Base-by-base conservation (phyloP, 2,113 vertebrate genomes). In the Apodemus sylvaticus region DNA sequence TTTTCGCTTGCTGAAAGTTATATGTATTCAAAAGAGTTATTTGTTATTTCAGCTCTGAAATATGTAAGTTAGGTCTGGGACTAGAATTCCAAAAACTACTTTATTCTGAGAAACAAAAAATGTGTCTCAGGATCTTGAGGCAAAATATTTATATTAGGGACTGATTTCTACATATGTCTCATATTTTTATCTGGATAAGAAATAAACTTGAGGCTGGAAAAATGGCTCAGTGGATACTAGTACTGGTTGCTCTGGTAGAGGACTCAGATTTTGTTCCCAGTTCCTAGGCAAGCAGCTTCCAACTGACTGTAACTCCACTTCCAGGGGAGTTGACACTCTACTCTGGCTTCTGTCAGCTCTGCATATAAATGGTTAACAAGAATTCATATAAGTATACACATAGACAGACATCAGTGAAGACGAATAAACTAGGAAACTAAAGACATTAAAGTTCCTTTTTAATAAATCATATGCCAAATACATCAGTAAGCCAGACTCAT, bases 41-140 rank as follows among this genome's bases (percentile, higher is more conserved):
- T n/a, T 24, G 93, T 94, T 94, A 48, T 73, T 96, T 95, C 29
- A 81, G 86, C 39, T 96, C 39, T 86, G 53, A 92, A 62, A 48
- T 42, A 20, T 31, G 22, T 74, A 77, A 66, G 42, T 39, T 36
- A 88, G 62, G 20, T 48, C 7, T 60, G 34, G n/a, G 34, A 3
- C 39, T 64, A 5, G 22, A 36, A 53, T 81, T 91, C 51, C 29
- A 86, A 82, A 62, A 19, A 22, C 62, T 73, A 89, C 60, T 90
- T 93, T 64, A 94, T 71, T 66, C 48, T 70, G 14, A 90, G 73
- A 93, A 89, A 60, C 1, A 83, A 95, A 95, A 89, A 74, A 0
- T 26, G 2, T 39, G 2, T 31, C 3, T 64, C 79, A 42, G 42
- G 17, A 39, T 96, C 39, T 19, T 51, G 48, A 94, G 0, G 3